These are phyloP conservation scores for Psilopogon haemacephalus DNA, from an alignment of 2,113 vertebrate genomes.

Conservation along the genomic window DNA sequence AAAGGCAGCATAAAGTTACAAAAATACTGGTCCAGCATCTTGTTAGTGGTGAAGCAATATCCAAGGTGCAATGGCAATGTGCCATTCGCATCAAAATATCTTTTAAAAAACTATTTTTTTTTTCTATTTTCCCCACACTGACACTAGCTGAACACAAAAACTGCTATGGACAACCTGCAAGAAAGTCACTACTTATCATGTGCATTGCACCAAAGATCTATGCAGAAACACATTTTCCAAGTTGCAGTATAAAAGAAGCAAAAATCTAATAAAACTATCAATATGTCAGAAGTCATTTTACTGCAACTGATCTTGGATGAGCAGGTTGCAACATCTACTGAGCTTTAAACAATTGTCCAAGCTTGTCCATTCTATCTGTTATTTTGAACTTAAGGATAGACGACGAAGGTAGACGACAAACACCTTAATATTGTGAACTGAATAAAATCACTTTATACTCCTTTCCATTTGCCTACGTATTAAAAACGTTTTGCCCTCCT, in stretches of 20 bases:
- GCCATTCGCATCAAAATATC: constrained; percentile 56
- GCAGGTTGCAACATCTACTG: not conserved
- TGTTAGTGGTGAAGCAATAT: constrained; percentile 67
- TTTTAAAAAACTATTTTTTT: constrained; percentile 65
- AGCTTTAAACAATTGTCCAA: constrained; percentile 11
- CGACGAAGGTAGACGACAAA: not conserved
- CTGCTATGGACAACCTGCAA: constrained; percentile 15
- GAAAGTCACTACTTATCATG: constrained; percentile 1
- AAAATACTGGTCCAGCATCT: constrained; percentile 62
- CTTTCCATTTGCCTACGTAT: not conserved
- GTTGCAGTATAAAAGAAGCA: constrained; percentile 32
- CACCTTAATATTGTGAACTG: not conserved
- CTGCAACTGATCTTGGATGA: constrained; percentile 9
- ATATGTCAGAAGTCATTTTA: not conserved
- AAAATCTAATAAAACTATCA: constrained; percentile 19
- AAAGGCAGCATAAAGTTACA: constrained; percentile 40
- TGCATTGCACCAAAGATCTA: constrained; percentile 4
- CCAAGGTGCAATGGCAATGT: constrained; percentile 62
- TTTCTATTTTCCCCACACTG: constrained; percentile 12
- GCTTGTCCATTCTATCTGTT: not conserved
- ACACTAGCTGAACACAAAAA: constrained; percentile 30
- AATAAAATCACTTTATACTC: not conserved
- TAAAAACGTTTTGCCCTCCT: not conserved
- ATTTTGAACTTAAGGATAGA: not conserved
- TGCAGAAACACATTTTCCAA: constrained; percentile 43